Percentiles rank a stretch among this genome's conserved stretches.
Conservation (phyloP, 2,113 vertebrate genomes). For the Apodemus sylvaticus region DNA sequence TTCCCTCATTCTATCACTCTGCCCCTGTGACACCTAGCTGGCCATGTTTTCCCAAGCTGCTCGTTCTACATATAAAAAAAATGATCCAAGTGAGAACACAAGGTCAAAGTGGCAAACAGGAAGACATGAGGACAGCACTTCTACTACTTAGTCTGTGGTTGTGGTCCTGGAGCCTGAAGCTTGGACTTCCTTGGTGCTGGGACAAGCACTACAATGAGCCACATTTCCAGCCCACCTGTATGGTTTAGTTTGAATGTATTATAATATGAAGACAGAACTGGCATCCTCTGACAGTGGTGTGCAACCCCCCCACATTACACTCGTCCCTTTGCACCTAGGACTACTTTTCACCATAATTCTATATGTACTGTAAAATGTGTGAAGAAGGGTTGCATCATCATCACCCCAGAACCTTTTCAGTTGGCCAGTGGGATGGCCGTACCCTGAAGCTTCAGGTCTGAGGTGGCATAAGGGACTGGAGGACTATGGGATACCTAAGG, state of each 20-base stretch:
- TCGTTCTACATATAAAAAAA: rapidly evolving
- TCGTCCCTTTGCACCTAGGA: rapidly evolving
- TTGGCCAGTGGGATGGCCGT: not conserved
- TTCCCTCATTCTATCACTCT: rapidly evolving
- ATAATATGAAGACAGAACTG: rapidly evolving
- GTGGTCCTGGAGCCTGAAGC: not conserved
- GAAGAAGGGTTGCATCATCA: not conserved
- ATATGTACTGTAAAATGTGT: rapidly evolving
- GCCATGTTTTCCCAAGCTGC: not conserved
- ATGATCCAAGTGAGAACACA: rapidly evolving
- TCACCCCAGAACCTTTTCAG: not conserved
- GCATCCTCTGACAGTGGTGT: rapidly evolving
- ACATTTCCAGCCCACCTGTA: not conserved
- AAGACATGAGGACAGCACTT: not conserved
- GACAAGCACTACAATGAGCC: not conserved
- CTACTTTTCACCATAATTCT: not conserved
- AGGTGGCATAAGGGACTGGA: not conserved
- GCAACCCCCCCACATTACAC: rapidly evolving
- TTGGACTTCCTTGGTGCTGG: not conserved
- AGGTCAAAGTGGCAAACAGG: not conserved
- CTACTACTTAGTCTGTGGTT: not conserved
- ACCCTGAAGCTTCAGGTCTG: not conserved
- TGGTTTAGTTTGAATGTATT: not conserved
- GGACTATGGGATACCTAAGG: conserved; percentile 86
- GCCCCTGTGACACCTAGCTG: not conserved